These are phyloP conservation scores for Lagenorhynchus albirostris DNA, from an alignment of 2,113 vertebrate species.

Conservation along the genomic window DNA sequence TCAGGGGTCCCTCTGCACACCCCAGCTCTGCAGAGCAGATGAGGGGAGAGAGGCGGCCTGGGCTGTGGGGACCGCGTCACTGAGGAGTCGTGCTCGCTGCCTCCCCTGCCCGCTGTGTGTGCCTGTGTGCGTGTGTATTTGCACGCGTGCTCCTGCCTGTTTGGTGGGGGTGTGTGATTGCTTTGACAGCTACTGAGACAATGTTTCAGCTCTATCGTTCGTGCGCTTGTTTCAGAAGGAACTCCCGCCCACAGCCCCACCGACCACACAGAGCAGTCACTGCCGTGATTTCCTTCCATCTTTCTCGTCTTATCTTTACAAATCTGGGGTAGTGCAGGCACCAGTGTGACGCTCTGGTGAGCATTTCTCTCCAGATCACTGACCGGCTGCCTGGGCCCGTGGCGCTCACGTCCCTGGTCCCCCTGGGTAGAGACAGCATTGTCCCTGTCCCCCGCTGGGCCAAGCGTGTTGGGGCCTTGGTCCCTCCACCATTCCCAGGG, in stretches of 20 bases:
- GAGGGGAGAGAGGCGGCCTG: not conserved
- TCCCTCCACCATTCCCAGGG: not conserved
- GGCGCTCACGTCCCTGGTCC: not conserved
- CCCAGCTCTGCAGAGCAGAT: not conserved
- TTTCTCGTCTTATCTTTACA: accelerated
- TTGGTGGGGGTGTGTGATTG: no score
- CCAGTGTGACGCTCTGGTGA: no score
- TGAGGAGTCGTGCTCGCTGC: not conserved
- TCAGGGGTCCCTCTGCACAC: not conserved
- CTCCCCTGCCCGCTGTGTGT: not conserved
- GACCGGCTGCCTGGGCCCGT: not conserved
- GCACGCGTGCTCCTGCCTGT: no score
- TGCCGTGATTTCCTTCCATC: accelerated
- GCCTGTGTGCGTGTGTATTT: not conserved
- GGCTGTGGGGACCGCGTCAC: no score
- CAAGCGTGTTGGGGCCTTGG: not conserved
- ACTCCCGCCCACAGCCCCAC: accelerated
- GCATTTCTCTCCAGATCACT: not conserved
- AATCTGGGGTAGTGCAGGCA: accelerated
- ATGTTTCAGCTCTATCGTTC: not conserved
- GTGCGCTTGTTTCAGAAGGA: not conserved
- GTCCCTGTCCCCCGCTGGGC: no score
- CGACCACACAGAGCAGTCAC: not conserved
- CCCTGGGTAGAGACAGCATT: not conserved
- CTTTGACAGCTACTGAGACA: no score